Evolutionary conservation across 2,113 vertebrate species (phyloP).

Genomic region (Mormyrus iriodes): DNA sequence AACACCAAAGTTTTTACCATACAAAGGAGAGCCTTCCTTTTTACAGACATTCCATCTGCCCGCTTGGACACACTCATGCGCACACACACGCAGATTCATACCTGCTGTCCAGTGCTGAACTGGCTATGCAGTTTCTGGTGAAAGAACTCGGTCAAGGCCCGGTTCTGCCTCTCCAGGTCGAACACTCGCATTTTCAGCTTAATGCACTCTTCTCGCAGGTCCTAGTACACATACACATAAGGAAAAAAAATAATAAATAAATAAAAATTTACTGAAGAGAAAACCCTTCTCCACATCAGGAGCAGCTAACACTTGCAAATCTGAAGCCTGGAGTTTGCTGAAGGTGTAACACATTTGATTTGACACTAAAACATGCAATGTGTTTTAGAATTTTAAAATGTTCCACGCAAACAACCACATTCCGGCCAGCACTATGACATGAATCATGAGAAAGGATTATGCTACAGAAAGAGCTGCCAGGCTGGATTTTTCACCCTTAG

Average conservation of each 20-base stretch:
- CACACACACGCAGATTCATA: constrained; percentile 24
- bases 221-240: constrained; percentile 45
- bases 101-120: constrained; percentile 58
- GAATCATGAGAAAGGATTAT: not conserved
- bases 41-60: not conserved
- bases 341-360: not conserved
- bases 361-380: not conserved
- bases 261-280: not conserved
- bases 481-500: not conserved
- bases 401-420: not conserved
- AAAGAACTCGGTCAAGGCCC: constrained; percentile 65
- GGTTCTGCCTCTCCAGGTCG: constrained; percentile 74
- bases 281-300: not conserved
- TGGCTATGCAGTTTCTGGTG: constrained; percentile 69
- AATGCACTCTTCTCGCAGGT: constrained; percentile 75
- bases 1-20: not conserved
- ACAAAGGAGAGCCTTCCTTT: not conserved
- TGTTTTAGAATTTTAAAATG: not conserved
- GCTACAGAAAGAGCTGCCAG: not conserved
- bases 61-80: not conserved
- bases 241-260: not conserved
- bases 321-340: not conserved
- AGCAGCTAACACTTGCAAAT: not conserved
- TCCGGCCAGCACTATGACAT: not conserved
- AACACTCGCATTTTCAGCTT: constrained; percentile 74